These are phyloP conservation scores for Eilema sororculum DNA, from an alignment of 2,888 invertebrate genomes.

Conservation along the genomic window DNA sequence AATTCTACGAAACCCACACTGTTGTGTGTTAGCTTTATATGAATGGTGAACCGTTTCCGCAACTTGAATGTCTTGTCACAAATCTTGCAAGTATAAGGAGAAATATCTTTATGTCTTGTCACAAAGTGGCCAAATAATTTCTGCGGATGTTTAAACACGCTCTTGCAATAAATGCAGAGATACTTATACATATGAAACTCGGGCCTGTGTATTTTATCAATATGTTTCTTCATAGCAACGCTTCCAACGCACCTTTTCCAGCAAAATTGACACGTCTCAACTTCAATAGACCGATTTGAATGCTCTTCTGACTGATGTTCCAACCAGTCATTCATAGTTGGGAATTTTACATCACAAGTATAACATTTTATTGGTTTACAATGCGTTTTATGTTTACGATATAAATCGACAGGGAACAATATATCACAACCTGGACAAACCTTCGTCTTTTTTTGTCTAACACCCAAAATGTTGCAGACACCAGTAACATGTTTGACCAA, in stretches of 20 bases:
- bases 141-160: slow-evolving; percentile 72
- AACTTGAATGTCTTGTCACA: slow-evolving; percentile 67
- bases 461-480: slow-evolving; percentile 20
- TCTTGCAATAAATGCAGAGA: slow-evolving; percentile 65
- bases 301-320: slow-evolving; percentile 65
- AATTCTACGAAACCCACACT: slow-evolving; percentile 76
- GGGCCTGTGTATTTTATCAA: slow-evolving; percentile 61
- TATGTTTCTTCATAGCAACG: slow-evolving; percentile 64
- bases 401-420: slow-evolving; percentile 28
- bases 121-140: slow-evolving; percentile 73
- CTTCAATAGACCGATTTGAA: slow-evolving; percentile 51
- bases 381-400: slow-evolving; percentile 49
- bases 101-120: slow-evolving; percentile 65
- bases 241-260: slow-evolving; percentile 66
- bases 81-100: slow-evolving; percentile 75
- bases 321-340: slow-evolving; percentile 57
- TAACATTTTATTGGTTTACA: slow-evolving; percentile 67
- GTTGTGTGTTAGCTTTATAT: slow-evolving; percentile 74
- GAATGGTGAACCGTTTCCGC: slow-evolving; percentile 73
- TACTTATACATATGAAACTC: slow-evolving; percentile 74
- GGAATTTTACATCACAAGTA: slow-evolving; percentile 61
- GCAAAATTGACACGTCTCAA: slow-evolving; percentile 68
- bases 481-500: slow-evolving; percentile 51
- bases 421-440: slow-evolving; percentile 59
- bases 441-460: background rate